Conservation (phyloP, 2,888 invertebrate genomes). For the Aphrophora alni region DNA sequence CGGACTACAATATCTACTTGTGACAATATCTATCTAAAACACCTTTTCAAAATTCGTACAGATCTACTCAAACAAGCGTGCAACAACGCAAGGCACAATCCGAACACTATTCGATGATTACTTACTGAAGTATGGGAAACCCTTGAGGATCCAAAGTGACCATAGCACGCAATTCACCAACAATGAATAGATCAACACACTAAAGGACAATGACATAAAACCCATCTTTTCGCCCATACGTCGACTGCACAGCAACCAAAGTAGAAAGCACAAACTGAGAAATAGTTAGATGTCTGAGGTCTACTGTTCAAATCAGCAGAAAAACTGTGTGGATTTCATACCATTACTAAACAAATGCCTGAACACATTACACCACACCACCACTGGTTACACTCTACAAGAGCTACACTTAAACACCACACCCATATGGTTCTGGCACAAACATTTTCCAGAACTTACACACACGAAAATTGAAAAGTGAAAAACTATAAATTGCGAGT, state of each 20-base stretch:
- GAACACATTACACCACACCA: not conserved
- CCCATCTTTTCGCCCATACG: too few species aligned
- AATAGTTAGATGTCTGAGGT: not conserved
- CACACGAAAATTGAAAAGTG: not conserved
- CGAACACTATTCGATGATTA: too few species aligned
- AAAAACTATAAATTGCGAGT: not conserved
- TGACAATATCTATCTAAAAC: too few species aligned
- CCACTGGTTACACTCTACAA: not conserved
- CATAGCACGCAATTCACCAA: too few species aligned
- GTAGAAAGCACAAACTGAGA: not conserved
- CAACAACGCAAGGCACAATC: too few species aligned
- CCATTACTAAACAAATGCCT: not conserved
- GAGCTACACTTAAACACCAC: not conserved
- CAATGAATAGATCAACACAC: too few species aligned
- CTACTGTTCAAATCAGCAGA: not conserved
- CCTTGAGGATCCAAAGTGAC: too few species aligned
- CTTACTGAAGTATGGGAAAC: too few species aligned
- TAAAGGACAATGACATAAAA: too few species aligned
- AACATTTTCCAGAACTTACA: not conserved
- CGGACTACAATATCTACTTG: too few species aligned
- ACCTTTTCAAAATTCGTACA: too few species aligned
- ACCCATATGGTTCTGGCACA: not conserved
- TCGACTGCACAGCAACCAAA: not conserved
- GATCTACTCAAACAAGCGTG: too few species aligned
- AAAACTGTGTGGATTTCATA: not conserved